Evolutionary conservation across 2,797 vertebrate species (phyloP).

Genomic region (Sebastes steindachneri): DNA sequence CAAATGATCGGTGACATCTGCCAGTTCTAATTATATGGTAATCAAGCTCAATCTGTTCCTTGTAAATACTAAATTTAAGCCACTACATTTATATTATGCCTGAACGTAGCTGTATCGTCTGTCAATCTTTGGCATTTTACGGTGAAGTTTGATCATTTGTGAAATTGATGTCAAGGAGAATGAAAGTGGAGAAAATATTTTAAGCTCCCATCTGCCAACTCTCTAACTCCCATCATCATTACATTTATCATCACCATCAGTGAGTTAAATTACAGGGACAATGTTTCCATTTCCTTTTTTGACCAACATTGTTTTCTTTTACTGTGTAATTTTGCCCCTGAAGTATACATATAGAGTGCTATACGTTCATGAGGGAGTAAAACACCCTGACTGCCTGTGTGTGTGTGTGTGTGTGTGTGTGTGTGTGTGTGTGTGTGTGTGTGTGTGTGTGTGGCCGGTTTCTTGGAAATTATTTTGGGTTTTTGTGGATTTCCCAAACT

Average conservation of each 20-base stretch:
- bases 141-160: conserved; percentile 5
- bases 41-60: conserved; percentile 41
- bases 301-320: conserved; percentile 66
- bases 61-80: conserved; percentile 43
- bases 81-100: conserved; percentile 6
- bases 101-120: neutral
- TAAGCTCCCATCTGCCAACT: conserved; percentile 20
- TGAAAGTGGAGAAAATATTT: conserved; percentile 23
- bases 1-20: conserved; percentile 46
- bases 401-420: conserved; percentile 37
- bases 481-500: conserved; percentile 52
- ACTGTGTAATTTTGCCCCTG: conserved; percentile 71
- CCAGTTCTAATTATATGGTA: conserved; percentile 56
- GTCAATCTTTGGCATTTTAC: conserved; percentile 1
- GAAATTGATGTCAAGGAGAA: conserved; percentile 16
- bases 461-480: conserved; percentile 52
- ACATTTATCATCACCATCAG: conserved; percentile 59
- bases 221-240: conserved; percentile 49
- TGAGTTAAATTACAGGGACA: conserved; percentile 74
- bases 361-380: conserved; percentile 38
- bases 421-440: conserved; percentile 33
- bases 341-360: conserved; percentile 50
- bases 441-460: conserved; percentile 47
- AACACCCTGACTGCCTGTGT: conserved; percentile 22
- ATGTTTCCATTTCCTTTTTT: conserved; percentile 66